These are phyloP conservation scores for Troides oblongomaculatus DNA, from an alignment of 2,888 invertebrate species.

Conservation along the genomic window DNA sequence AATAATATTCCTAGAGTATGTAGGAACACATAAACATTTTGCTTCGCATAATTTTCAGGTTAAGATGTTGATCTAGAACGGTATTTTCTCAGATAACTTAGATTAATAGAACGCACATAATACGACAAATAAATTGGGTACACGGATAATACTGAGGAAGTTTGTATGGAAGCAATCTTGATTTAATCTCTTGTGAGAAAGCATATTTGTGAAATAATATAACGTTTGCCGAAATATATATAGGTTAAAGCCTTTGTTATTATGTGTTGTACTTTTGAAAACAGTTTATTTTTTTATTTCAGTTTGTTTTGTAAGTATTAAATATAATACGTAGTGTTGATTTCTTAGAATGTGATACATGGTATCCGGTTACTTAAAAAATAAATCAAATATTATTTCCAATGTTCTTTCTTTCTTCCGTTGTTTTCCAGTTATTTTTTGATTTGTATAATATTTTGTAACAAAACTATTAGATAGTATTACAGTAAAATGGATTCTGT, in stretches of 20 bases:
- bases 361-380: background rate
- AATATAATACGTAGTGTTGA: background rate
- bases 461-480: too few relatives aligned
- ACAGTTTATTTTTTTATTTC: background rate
- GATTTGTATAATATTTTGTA: too few relatives aligned
- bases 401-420: too few relatives aligned
- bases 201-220: background rate
- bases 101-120: conserved; percentile 10
- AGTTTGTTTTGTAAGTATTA: background rate
- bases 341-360: background rate
- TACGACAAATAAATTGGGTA: conserved; percentile 22
- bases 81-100: conserved; percentile 2
- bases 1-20: background rate
- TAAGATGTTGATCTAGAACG: background rate
- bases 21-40: background rate
- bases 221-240: background rate
- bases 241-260: background rate
- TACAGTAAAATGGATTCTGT: too few relatives aligned
- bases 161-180: conserved; percentile 9
- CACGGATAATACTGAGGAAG: conserved; percentile 8
- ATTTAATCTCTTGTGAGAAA: conserved; percentile 11
- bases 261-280: background rate
- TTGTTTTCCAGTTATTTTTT: too few relatives aligned
- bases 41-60: background rate
- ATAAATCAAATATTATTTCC: too few relatives aligned